Percentiles rank a stretch among this genome's conserved stretches.
phyloP scores from a whole-genome alignment of 2,797 vertebrate genomes.

The Chelon auratus region DNA sequence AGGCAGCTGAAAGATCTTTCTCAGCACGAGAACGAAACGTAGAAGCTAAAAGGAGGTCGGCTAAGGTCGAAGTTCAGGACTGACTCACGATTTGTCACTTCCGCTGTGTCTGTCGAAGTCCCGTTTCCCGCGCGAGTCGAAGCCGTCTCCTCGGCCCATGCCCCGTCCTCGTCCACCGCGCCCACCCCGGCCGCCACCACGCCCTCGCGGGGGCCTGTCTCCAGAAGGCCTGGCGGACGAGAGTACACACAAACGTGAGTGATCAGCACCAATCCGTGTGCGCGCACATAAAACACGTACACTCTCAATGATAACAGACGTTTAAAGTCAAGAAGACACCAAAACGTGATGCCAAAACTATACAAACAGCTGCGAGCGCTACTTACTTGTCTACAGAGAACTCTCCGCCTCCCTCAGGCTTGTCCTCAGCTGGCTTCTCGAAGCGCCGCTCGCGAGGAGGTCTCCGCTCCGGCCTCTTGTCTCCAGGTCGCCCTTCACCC shows the following conservation, averaged over 20 bases:
- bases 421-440: conserved; percentile 95
- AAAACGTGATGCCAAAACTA: not conserved
- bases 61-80: not conserved
- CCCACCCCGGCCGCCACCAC: conserved; percentile 91
- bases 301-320: no score
- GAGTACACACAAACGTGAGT: not conserved
- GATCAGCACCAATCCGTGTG: no score
- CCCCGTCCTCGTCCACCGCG: conserved; percentile 94
- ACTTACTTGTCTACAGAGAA: conserved; percentile 94
- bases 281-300: no score
- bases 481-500: conserved; percentile 91
- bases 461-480: conserved; percentile 93
- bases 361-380: not conserved
- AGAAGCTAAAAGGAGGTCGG: not conserved
- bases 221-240: conserved; percentile 85
- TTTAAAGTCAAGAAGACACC: no score
- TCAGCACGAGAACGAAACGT: not conserved
- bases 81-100: conserved; percentile 96
- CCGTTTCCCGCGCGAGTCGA: conserved; percentile 96
- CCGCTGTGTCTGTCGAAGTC: conserved; percentile 97
- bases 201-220: conserved; percentile 92
- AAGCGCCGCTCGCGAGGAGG: conserved; percentile 96
- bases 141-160: conserved; percentile 93
- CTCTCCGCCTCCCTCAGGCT: conserved; percentile 93
- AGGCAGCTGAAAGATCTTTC: not conserved